Evolutionary conservation across 1,140 invertebrate species (phyloP).

Genomic region (Orchestia grillus): DNA sequence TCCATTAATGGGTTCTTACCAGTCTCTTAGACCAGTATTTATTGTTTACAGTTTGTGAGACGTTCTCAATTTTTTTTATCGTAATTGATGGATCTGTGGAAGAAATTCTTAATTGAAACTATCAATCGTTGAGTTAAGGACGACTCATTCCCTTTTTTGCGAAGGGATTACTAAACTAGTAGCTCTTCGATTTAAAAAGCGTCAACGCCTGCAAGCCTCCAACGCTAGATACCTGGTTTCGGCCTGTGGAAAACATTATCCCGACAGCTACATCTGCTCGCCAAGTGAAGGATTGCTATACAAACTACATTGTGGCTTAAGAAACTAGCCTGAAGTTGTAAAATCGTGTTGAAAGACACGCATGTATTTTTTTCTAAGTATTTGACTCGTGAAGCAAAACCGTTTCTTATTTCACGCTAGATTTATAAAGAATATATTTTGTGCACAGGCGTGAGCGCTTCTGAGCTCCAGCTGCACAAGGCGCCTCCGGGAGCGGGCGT

Average conservation of each 20-base stretch:
- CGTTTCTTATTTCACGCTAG: not conserved
- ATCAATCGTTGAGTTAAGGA: not conserved
- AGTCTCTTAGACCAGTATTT: not conserved
- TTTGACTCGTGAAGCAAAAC: not conserved
- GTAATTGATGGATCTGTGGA: not conserved
- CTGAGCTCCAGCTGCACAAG: conserved; percentile 21
- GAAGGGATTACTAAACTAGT: not conserved
- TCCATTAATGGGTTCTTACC: not conserved
- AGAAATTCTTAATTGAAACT: not conserved
- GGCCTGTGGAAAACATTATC: not conserved
- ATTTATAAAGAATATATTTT: not conserved
- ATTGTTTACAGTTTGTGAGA: not conserved
- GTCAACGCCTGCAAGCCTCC: not conserved
- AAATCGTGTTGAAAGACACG: not conserved
- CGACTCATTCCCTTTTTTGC: not conserved
- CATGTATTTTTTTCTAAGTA: not conserved
- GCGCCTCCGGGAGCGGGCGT: not conserved
- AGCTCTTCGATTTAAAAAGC: not conserved
- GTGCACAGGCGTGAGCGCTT: not conserved
- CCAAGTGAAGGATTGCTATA: not conserved
- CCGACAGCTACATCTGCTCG: not conserved
- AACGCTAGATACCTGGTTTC: not conserved
- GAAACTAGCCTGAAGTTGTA: not conserved
- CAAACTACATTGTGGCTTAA: not conserved
- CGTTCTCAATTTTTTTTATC: not conserved